Percentiles rank a stretch among this genome's conserved stretches.
Conservation (phyloP, 2,888 invertebrate genomes). For the Ypsolopha scabrella region DNA sequence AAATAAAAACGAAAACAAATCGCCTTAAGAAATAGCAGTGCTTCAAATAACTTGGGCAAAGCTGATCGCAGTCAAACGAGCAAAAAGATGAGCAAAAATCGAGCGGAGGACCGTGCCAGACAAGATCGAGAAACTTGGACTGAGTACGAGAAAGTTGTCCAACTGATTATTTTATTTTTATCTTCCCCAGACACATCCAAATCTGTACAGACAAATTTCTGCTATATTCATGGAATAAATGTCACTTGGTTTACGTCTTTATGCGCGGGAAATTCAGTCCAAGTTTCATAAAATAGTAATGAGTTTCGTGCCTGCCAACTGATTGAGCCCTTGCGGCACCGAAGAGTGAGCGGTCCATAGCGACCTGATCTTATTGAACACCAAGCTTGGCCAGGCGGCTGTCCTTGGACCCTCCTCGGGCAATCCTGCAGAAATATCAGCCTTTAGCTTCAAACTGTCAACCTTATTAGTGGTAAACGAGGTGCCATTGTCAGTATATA, state of each 20-base stretch:
- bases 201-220: too few relatives aligned
- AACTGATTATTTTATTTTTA: too few relatives aligned
- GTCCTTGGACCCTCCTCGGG: slow-evolving; percentile 60
- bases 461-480: neutral
- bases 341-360: slow-evolving; percentile 85
- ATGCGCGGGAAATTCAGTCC: slow-evolving; percentile 23
- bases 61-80: slow-evolving; percentile 26
- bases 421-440: slow-evolving; percentile 38
- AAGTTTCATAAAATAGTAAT: slow-evolving; percentile 31
- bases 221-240: too few relatives aligned
- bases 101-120: slow-evolving; percentile 25
- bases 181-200: too few relatives aligned
- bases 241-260: neutral
- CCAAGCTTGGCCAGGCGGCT: slow-evolving; percentile 79
- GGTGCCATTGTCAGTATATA: neutral
- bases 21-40: neutral
- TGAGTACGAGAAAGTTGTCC: neutral
- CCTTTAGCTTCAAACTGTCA: neutral
- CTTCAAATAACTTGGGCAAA: slow-evolving; percentile 1
- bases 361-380: slow-evolving; percentile 90
- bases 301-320: slow-evolving; percentile 75
- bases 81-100: slow-evolving; percentile 59
- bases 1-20: neutral
- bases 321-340: slow-evolving; percentile 84
- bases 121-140: neutral